Conservation (phyloP, 2,888 invertebrate genomes). For the Ptychoptera albimana region DNA sequence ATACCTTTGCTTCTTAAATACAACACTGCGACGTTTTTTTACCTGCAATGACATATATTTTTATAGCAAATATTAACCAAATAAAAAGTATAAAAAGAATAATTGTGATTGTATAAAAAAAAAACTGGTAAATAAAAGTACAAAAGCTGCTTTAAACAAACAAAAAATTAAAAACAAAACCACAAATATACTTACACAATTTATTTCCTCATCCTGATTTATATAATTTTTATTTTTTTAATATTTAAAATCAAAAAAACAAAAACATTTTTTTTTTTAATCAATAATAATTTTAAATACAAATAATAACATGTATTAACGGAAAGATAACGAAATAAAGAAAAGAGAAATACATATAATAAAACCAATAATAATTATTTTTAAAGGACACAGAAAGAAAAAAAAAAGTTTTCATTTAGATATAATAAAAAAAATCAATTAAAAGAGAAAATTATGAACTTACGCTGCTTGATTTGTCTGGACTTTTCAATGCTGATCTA, state of each 20-base stretch:
- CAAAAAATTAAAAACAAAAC: neutral
- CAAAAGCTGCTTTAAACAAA: no score
- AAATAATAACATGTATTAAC: neutral
- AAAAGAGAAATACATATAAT: no score
- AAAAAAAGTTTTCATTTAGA: neutral
- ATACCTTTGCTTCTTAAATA: constrained; percentile 70
- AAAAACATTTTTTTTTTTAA: neutral
- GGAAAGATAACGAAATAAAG: neutral
- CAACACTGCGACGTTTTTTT: constrained; percentile 46
- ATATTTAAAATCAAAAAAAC: no score
- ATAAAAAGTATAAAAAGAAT: no score
- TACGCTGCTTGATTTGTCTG: constrained; percentile 20
- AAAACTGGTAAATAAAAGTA: no score
- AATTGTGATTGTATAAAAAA: no score
- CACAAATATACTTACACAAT: constrained; percentile 9
- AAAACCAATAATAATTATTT: neutral
- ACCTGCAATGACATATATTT: constrained; percentile 29
- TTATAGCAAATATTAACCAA: neutral
- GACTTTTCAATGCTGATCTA: constrained; percentile 52
- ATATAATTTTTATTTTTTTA: no score
- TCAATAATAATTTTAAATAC: neutral
- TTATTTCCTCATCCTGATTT: constrained; percentile 11
- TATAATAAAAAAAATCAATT: neutral
- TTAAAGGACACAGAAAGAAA: no score
- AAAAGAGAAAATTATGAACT: constrained; percentile 7